phyloP scores from a whole-genome alignment of 2,797 vertebrate genomes.

The Dendrocincla tyrannina region DNA sequence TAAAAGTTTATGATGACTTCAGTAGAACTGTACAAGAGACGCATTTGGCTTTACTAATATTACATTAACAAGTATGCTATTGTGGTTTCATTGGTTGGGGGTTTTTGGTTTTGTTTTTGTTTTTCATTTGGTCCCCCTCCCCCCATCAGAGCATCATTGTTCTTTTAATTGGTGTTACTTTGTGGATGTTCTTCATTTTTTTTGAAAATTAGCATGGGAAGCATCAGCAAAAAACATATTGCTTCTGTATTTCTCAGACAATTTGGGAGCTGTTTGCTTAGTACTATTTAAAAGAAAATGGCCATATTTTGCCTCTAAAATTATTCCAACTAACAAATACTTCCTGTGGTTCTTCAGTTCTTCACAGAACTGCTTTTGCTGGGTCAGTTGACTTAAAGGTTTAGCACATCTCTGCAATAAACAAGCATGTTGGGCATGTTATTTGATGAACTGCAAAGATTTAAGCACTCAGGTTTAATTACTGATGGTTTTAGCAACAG shows the following conservation, averaged over 20 bases:
- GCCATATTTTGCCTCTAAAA: background rate
- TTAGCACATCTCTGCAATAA: slow-evolving; percentile 52
- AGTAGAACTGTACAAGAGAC: background rate
- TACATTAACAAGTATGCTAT: background rate
- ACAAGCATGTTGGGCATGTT: slow-evolving; percentile 83
- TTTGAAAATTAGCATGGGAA: background rate
- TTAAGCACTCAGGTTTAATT: slow-evolving; percentile 86
- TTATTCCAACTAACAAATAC: background rate
- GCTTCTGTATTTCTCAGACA: background rate
- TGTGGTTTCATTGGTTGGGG: background rate
- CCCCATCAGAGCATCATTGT: background rate
- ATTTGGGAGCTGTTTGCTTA: background rate
- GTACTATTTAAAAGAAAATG: background rate
- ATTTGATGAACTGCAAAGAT: slow-evolving; percentile 82
- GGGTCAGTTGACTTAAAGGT: background rate
- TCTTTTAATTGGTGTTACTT: background rate
- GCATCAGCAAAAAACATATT: background rate
- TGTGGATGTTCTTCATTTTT: background rate
- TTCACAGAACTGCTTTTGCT: slow-evolving; percentile 5
- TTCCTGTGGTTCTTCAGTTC: background rate
- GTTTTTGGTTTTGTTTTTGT: background rate
- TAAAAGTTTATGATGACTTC: background rate
- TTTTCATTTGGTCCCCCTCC: background rate
- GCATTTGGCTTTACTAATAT: background rate
- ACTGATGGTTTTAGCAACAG: slow-evolving; percentile 62